These are phyloP conservation scores for Gallinago undulata DNA, from an alignment of 2,113 vertebrate species.

Conservation along the genomic window DNA sequence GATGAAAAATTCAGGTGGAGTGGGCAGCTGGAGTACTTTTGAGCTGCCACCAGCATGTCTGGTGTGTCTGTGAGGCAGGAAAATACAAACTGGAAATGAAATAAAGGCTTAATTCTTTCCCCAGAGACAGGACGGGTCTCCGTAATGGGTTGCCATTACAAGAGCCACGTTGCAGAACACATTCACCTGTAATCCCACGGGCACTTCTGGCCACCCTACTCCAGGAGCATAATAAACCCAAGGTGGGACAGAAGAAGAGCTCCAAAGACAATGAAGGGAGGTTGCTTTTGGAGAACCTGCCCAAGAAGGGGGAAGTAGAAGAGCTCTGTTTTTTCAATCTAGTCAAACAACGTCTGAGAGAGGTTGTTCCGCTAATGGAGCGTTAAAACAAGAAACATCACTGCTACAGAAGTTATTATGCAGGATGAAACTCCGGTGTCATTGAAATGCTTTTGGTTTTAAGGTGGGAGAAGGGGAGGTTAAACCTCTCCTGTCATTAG, in stretches of 20 bases:
- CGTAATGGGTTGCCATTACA: neutral
- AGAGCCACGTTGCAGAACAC: neutral
- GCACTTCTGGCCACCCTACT: neutral
- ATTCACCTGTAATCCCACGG: neutral
- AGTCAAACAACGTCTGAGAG: neutral
- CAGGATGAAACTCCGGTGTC: neutral
- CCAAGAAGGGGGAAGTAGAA: neutral
- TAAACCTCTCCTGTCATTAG: neutral
- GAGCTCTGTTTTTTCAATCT: neutral
- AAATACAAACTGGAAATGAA: neutral
- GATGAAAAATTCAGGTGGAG: neutral
- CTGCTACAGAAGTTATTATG: fast-evolving
- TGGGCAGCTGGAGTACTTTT: neutral
- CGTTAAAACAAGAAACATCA: neutral
- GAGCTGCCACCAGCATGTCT: neutral
- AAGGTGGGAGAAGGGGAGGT: neutral
- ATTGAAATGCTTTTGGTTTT: neutral
- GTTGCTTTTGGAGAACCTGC: neutral
- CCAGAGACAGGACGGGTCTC: neutral
- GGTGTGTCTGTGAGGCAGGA: neutral
- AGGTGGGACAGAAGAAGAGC: neutral
- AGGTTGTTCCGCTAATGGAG: neutral
- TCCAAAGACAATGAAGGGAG: fast-evolving
- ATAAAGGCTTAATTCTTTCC: neutral
- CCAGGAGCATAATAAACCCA: neutral